A percentile compares a stretch with the other conserved stretches of the same genome.
These are phyloP conservation scores for Orchestia grillus DNA, from an alignment of 1,140 invertebrate species.

Conservation along the genomic window DNA sequence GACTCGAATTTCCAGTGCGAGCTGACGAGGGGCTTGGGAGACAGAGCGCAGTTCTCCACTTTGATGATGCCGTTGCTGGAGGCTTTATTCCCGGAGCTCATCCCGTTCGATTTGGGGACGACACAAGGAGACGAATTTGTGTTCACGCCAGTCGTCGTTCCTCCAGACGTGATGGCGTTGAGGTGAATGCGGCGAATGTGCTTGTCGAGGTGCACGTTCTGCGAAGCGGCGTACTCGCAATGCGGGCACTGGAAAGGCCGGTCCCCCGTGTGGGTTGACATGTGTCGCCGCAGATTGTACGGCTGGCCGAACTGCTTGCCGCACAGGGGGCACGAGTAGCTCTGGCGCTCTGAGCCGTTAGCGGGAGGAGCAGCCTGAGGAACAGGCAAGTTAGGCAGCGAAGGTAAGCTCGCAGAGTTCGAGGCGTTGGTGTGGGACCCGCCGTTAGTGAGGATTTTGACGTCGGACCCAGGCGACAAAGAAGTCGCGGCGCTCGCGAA, in stretches of 20 bases:
- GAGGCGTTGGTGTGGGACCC: neutral
- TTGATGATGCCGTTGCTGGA: slow-evolving; percentile 12
- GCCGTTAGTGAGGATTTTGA: neutral
- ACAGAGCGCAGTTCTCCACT: neutral
- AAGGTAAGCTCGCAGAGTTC: neutral
- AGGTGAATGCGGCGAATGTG: slow-evolving; percentile 67
- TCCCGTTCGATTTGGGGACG: neutral
- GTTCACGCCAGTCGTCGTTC: neutral
- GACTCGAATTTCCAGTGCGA: slow-evolving; percentile 25
- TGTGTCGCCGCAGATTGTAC: slow-evolving; percentile 66
- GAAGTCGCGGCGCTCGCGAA: neutral
- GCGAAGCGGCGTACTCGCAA: slow-evolving; percentile 67
- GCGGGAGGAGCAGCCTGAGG: slow-evolving; percentile 29
- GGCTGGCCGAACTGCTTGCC: slow-evolving; percentile 67
- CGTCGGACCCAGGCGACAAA: neutral
- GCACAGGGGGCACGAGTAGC: slow-evolving; percentile 65
- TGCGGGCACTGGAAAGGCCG: slow-evolving; percentile 67
- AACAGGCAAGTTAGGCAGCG: neutral
- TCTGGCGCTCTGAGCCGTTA: slow-evolving; percentile 39
- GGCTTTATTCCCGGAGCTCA: neutral
- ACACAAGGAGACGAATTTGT: neutral
- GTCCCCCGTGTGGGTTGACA: slow-evolving; percentile 67
- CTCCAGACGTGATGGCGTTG: neutral
- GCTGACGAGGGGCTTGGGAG: neutral
- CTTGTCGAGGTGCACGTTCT: slow-evolving; percentile 67